Base-by-base conservation (phyloP, 2,113 vertebrate genomes). In the Sapayoa aenigma region DNA sequence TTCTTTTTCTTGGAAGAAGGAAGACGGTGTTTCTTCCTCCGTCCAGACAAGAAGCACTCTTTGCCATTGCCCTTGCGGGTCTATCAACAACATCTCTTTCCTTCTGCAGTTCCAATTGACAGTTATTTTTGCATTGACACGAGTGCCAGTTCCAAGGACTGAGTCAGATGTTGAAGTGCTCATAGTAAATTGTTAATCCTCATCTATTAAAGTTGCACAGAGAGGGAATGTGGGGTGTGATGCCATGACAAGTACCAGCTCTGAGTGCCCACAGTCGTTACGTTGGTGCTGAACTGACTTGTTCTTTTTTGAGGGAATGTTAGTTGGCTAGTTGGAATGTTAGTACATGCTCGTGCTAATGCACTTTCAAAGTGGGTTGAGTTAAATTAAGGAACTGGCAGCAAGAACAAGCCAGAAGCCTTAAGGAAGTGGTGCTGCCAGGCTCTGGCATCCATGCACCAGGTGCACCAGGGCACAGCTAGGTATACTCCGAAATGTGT, bases 321-420 rank as follows among this genome's bases (percentile, higher is more conserved):
- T 86, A 41, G 88, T 53, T 47, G 88, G 24, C 76, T 35, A 58
- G 14, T 50, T 90, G 80, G 80, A 84, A 84, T 90, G 90, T 69
- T 52, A 80, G 79, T 93, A 84, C 90, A 2, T 90, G 93, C 90
- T 95, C 65, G 83, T 90, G 85, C 84, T 93, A 71, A 88, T 90
- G 85, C 85, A 42, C 85, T 81, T 88, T 33, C 46, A 37, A 84
- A 90, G 74, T 75, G 62, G 60, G 83, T 66, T 67, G 79, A 94
- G 68, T 65, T 88, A 94, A 95, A 89, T 85, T 83, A 95, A 92
- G 84, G 62, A 94, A 74, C 93, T 86, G 92, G 91, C 91, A 94
- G 60, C 8, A 4, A 67, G 68, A 81, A 50, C 20, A 7, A 94
- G 95, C 72, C 39, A 71, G 81, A 47, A 92, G 84, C 90, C 76